These are phyloP conservation scores for Oikopleura vanhoeffeni DNA, from an alignment of 23 tunicate species.

Conservation along the genomic window DNA sequence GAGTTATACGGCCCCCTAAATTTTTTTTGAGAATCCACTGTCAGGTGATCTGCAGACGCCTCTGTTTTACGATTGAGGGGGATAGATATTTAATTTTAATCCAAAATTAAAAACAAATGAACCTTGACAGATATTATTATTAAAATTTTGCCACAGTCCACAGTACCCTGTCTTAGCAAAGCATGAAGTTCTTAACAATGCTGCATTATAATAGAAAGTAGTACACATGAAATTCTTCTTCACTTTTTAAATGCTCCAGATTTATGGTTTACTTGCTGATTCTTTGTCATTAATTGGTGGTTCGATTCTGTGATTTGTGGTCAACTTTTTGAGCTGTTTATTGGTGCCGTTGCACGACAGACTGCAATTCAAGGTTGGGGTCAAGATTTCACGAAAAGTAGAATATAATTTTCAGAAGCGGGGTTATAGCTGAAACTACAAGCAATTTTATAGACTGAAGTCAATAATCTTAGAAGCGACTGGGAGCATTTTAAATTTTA, in stretches of 20 bases:
- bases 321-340: not conserved
- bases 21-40: too few species aligned
- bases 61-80: too few species aligned
- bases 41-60: too few species aligned
- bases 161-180: not conserved
- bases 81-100: too few species aligned
- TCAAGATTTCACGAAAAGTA: not conserved
- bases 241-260: not conserved
- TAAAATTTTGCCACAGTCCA: not conserved
- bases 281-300: not conserved
- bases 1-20: too few species aligned
- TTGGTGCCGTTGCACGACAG: slow-evolving; percentile 2
- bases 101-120: too few species aligned
- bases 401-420: too few species aligned
- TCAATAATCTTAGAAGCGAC: too few species aligned
- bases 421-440: too few species aligned
- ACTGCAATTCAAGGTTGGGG: not conserved
- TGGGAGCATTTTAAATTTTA: too few species aligned
- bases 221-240: not conserved
- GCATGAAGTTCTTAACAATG: not conserved
- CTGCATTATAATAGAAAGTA: not conserved
- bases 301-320: not conserved
- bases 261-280: not conserved
- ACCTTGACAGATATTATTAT: too few species aligned
- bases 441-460: too few species aligned